Percentiles rank a stretch among this genome's conserved stretches.
Evolutionary conservation across 1,140 invertebrate species (phyloP).

Genomic region (Cherax quadricarinatus): DNA sequence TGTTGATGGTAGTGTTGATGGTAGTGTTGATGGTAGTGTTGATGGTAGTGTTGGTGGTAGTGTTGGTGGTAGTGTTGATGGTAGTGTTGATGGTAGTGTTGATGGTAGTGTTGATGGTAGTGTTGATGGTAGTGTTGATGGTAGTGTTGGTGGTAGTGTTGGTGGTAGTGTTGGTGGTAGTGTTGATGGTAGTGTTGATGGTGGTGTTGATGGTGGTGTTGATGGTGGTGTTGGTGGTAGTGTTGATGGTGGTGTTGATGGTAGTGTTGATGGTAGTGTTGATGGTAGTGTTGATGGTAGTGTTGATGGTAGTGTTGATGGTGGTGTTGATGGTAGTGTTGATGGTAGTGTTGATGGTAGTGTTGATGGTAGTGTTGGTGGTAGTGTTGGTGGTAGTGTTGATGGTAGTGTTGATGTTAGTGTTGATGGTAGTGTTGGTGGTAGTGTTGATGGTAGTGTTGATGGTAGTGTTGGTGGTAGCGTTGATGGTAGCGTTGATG

Average conservation of each 20-base stretch:
- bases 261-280: not conserved
- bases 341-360: not conserved
- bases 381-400: too few species aligned
- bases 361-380: too few species aligned
- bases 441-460: not conserved
- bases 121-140: constrained; percentile 5
- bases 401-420: too few species aligned
- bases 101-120: constrained; percentile 9
- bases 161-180: not conserved
- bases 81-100: not conserved
- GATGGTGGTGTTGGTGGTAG: too few species aligned
- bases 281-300: constrained; percentile 10
- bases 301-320: not conserved
- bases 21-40: too few species aligned
- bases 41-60: not conserved
- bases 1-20: too few species aligned
- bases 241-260: too few species aligned
- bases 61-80: not conserved
- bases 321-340: not conserved
- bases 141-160: not conserved
- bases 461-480: constrained; percentile 7
- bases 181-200: too few species aligned
- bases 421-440: too few species aligned
- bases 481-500: not conserved
- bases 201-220: too few species aligned